phyloP scores from a whole-genome alignment of 2,113 vertebrate species.

The Grammomys dolichurus region DNA sequence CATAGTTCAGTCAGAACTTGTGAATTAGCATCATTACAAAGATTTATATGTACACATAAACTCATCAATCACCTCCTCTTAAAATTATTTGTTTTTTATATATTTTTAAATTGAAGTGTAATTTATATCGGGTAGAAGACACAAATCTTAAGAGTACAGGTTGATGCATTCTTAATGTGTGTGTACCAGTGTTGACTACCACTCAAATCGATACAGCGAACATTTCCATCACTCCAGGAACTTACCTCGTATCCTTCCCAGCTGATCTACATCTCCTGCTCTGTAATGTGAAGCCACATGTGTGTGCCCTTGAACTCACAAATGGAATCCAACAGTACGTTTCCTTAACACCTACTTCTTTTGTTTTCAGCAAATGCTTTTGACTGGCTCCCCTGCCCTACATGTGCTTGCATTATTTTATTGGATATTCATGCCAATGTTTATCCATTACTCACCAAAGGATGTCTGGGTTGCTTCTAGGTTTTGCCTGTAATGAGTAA shows the following conservation, averaged over 20 bases:
- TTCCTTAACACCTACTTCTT: neutral
- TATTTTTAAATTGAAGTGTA: slow-evolving; percentile 48
- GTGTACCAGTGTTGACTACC: slow-evolving; percentile 1
- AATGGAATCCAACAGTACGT: neutral
- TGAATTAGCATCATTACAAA: neutral
- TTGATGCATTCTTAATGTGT: slow-evolving; percentile 58
- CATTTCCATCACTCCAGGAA: slow-evolving; percentile 6
- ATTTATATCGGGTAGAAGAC: slow-evolving; percentile 18
- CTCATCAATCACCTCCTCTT: slow-evolving; percentile 53
- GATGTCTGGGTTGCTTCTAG: neutral
- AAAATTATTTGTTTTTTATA: slow-evolving; percentile 56
- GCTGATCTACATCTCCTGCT: neutral
- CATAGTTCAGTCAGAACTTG: slow-evolving; percentile 11
- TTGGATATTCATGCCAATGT: neutral
- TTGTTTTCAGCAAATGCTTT: neutral
- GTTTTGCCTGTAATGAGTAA: neutral
- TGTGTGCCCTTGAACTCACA: neutral
- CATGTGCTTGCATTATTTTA: neutral
- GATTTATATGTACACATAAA: slow-evolving; percentile 36
- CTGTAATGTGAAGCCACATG: neutral
- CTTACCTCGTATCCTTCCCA: neutral
- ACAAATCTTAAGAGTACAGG: slow-evolving; percentile 49
- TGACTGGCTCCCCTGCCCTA: neutral
- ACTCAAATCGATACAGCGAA: neutral
- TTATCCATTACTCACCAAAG: neutral